Evolutionary conservation across 1,140 invertebrate species (phyloP), one percentile per base, ranked within the genome.

Genomic region (Drosophila chauvacae): DNA sequence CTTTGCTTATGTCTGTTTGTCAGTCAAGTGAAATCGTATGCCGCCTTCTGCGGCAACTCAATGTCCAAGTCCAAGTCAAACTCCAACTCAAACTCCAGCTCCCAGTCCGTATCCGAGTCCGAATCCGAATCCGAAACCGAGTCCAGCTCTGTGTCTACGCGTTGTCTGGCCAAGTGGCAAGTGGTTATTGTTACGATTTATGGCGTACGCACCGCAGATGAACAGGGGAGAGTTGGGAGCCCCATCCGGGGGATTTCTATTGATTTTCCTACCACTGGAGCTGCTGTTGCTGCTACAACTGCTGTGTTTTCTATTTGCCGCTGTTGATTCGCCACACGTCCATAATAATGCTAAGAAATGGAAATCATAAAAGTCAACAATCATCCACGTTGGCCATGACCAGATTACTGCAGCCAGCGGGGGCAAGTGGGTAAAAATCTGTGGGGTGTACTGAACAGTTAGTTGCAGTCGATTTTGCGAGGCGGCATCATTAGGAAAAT

Each of bases 361-460:
- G 80, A 87, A 88, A 87, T 87, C 84, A 87, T 84, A 87, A 88
- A 87, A 88, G 83, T 88, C 83, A 83, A 88, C 83, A 82, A 68
- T 56, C 63, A 77, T 60, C 74, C 77, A 69, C 57, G 57, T 75
- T 85, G 79, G 74, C 65, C 79, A 87, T 87, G 74, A 77, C 82
- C 79, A 82, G 55, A 82, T 78, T 81, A 72, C 80, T 70, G 66
- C 74, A 69, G 41, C 26, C 33, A 48, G 47, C 56, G 33, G 53
- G 26, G 50, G 47, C 41, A 37, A 23, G 45, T n/a, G 18, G 41
- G 20, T 42, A 58, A 58, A 64, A 47, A 65, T 66, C 42, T 44
- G n/a, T 39, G 23, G 60, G 42, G 64, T 20, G 26, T 39, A 62
- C 51, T 10, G 60, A 65, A 57, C 73, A 77, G 76, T 68, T 71